phyloP scores from a whole-genome alignment of 2,113 vertebrate species.

The Etheostoma cragini region DNA sequence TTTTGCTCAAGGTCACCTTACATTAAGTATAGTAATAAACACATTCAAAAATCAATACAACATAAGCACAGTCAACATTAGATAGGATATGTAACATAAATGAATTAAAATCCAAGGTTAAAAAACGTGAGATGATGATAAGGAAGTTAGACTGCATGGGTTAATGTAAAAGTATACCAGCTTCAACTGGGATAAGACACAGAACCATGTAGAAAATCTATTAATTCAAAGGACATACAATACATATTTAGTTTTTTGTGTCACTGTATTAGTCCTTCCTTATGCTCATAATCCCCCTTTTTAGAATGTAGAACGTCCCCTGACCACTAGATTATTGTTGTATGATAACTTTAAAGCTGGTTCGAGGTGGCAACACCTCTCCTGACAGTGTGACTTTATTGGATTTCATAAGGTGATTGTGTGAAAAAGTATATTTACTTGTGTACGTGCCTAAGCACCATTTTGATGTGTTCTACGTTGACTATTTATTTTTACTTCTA shows the following conservation, averaged over 20 bases:
- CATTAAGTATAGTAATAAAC: too few relatives aligned
- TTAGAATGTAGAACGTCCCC: not conserved
- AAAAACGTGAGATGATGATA: too few relatives aligned
- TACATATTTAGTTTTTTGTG: not conserved
- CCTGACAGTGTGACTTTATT: conserved; percentile 27
- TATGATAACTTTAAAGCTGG: not conserved
- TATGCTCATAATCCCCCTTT: not conserved
- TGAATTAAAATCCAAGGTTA: too few relatives aligned
- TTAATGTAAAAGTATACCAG: too few relatives aligned
- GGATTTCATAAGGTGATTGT: conserved; percentile 34
- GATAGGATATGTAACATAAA: too few relatives aligned
- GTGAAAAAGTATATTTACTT: not conserved
- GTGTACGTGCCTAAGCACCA: not conserved
- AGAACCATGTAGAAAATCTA: not conserved
- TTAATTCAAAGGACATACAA: too few relatives aligned
- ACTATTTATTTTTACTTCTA: not conserved
- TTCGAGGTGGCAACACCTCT: not conserved
- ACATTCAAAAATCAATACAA: too few relatives aligned
- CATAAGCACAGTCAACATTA: too few relatives aligned
- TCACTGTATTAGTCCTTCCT: not conserved
- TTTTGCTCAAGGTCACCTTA: too few relatives aligned
- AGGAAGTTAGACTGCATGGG: too few relatives aligned
- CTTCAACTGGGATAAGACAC: not conserved
- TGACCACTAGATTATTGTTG: not conserved
- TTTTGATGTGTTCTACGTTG: not conserved